A percentile compares a stretch with the other conserved stretches of the same genome.
phyloP scores from a whole-genome alignment of 2,797 vertebrate genomes.

The Spinus olivaceus region DNA sequence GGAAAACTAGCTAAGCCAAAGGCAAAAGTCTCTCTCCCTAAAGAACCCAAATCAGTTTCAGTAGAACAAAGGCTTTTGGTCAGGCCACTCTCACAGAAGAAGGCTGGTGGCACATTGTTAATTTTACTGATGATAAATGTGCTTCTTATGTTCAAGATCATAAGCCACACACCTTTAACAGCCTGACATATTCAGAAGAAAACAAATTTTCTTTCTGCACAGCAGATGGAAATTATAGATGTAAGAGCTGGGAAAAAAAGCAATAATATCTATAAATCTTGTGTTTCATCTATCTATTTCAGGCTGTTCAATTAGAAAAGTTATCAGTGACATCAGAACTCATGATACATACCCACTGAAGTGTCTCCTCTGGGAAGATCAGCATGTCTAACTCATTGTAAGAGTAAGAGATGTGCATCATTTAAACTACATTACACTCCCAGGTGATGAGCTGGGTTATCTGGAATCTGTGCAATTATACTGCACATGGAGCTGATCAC shows the following conservation, averaged over 20 bases:
- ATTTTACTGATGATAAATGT: neutral
- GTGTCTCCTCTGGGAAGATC: neutral
- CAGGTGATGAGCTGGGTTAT: neutral
- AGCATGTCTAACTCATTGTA: neutral
- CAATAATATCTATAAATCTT: slow-evolving; percentile 13
- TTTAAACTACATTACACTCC: neutral
- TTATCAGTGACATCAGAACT: slow-evolving; percentile 12
- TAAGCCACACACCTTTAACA: slow-evolving; percentile 23
- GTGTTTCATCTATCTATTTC: slow-evolving; percentile 29
- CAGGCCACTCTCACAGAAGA: neutral
- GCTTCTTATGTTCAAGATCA: slow-evolving; percentile 16
- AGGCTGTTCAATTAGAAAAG: slow-evolving; percentile 20
- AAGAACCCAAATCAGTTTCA: neutral
- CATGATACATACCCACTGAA: neutral
- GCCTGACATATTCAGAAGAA: slow-evolving; percentile 20
- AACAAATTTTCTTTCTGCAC: slow-evolving; percentile 57
- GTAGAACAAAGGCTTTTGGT: neutral
- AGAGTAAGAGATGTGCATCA: neutral
- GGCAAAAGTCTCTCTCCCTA: neutral
- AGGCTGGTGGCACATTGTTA: neutral
- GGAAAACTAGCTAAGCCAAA: neutral
- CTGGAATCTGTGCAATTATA: neutral
- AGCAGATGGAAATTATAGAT: slow-evolving; percentile 42
- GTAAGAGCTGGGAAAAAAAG: slow-evolving; percentile 6
- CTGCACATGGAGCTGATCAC: neutral